Base-by-base conservation (phyloP, 2,888 invertebrate genomes). In the Urechis unicinctus region DNA sequence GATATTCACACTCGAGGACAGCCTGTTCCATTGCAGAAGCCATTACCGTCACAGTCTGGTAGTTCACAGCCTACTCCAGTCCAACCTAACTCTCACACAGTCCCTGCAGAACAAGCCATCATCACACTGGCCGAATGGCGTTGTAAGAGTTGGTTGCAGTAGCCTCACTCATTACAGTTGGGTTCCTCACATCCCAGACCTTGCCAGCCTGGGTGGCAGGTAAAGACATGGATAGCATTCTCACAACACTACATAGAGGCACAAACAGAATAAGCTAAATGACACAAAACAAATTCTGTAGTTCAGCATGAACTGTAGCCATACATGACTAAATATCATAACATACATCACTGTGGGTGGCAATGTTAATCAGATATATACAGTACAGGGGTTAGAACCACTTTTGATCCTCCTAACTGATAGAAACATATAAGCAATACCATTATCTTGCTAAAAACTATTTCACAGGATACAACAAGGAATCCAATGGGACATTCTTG, bases 71-170 rank as follows among this genome's bases (percentile, higher is more conserved):
- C 68, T 2, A 56, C 54, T n/a, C 70, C 68, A 2, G 61, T 63
- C 70, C 70, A 70, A 9, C 70, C 70, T 21, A 60, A 60, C 45
- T 58, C 49, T 50, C 70, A 70, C 59, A 57, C 70, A 70, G 17
- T 62, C 64, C 30, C 55, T 60, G n/a, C 67, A 66, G 56, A 66
- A 65, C 64, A 66, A 68, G 1, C 54, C 55, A 26, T 50, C 50
- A 47, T 52, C 26, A 55, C 68, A 68, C n/a, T 65, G 65, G 54
- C 43, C 56, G 21, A 43, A 36, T 24, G 53, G 53, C 13, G 55
- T 50, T 3, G 45, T 26, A 6, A 52, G 26, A 13, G 50, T 13
- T 13, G 43, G 31, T 55, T 55, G 28, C 56, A 56, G 6, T 13
- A 21, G 22, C 57, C 57, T 9, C 43, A 44, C 5, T 30, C 57